Percentiles rank a stretch among this genome's conserved stretches.
Evolutionary conservation across 2,113 vertebrate species (phyloP).

Genomic region (Colistium nudipinnis): DNA sequence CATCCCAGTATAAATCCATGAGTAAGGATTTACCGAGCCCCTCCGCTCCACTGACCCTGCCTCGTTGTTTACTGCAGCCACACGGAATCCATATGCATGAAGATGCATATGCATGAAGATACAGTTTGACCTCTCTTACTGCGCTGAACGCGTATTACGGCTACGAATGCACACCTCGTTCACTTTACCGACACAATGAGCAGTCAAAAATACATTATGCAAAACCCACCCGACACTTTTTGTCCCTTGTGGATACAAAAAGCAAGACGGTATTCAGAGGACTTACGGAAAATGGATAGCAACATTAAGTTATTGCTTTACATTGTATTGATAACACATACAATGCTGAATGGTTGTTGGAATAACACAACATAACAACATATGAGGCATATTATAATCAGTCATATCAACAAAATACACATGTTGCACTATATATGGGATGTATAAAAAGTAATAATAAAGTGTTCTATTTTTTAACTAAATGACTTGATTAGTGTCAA

Average conservation of each 20-base stretch:
- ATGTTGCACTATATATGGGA: neutral
- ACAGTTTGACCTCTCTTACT: conserved; percentile 28
- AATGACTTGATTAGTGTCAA: no score
- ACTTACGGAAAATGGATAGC: neutral
- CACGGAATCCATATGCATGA: conserved; percentile 23
- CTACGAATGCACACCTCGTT: conserved; percentile 22
- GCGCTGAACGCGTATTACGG: conserved; percentile 13
- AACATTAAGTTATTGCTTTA: neutral
- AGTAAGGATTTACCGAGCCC: conserved; percentile 9
- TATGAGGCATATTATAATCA: neutral
- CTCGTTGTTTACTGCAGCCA: conserved; percentile 22
- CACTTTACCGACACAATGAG: conserved; percentile 19
- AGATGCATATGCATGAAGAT: conserved; percentile 25
- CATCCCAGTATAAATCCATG: neutral
- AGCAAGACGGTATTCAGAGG: neutral
- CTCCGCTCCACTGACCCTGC: conserved; percentile 5
- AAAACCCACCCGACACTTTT: neutral
- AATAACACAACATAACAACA: neutral
- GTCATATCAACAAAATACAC: no score
- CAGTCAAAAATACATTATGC: conserved; percentile 17
- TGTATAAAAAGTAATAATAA: neutral
- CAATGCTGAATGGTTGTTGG: neutral
- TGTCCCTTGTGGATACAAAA: neutral
- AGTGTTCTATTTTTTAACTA: neutral
- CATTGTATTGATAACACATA: neutral